Percentiles rank a stretch among this genome's conserved stretches.
Conservation (phyloP, 2,797 vertebrate species). For the Molossus alvarezi region DNA sequence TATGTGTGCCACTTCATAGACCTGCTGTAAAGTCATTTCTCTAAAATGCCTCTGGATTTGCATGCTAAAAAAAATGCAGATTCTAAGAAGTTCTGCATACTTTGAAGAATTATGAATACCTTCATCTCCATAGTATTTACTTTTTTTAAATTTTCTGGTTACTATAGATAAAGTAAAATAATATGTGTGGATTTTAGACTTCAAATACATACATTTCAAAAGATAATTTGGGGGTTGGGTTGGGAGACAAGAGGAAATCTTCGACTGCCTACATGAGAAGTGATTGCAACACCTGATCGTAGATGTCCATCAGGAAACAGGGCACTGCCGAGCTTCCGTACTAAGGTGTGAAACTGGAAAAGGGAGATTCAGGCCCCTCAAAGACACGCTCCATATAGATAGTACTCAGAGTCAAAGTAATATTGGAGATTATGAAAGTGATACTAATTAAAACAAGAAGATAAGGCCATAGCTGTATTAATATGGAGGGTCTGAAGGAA, state of each 20-base stretch:
- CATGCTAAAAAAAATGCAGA: background rate
- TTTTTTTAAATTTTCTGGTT: conserved; percentile 36
- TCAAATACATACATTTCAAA: background rate
- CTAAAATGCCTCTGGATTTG: background rate
- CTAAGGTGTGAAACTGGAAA: background rate
- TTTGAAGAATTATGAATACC: background rate
- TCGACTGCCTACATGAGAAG: background rate
- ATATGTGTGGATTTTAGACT: background rate
- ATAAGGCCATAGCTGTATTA: background rate
- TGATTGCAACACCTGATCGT: background rate
- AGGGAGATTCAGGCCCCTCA: background rate
- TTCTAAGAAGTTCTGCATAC: background rate
- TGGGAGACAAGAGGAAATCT: background rate
- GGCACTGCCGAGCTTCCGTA: background rate
- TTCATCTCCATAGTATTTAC: background rate
- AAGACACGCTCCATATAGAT: background rate
- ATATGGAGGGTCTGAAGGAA: background rate
- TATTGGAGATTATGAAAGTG: background rate
- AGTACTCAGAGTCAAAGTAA: background rate
- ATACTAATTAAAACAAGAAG: background rate
- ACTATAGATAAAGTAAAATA: background rate
- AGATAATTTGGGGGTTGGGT: background rate
- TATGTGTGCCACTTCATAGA: background rate
- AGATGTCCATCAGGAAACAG: background rate
- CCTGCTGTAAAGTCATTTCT: conserved; percentile 7